Base-by-base conservation (phyloP, 2,888 invertebrate species). In the Ceriagrion tenellum region DNA sequence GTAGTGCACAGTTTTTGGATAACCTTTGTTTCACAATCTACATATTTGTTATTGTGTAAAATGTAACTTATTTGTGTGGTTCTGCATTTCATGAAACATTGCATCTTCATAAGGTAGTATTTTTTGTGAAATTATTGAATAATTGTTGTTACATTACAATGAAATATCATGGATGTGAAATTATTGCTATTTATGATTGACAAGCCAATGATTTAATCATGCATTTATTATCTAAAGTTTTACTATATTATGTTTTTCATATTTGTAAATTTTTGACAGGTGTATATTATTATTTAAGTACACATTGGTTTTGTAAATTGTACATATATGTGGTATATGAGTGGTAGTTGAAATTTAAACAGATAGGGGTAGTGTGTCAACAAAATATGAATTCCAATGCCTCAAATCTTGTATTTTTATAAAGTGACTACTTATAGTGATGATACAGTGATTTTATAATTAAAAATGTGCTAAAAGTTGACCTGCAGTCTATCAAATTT, bases 231-330 rank as follows among this genome's bases (percentile, higher is more conserved):
- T 69, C 93, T 69, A 40, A 47, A 69, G 69, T 47, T 47, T 74
- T 26, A 40, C 8, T 40, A 69, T 13, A 69, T 40, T 47, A 23
- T 69, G 23, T 63, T 93, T 69, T 69, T 40, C 69, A 63, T 69
- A 69, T 47, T 93, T 93, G 69, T 93, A 93, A 63, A 93, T 93
- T 63, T 91, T 93, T 69, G 93, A 93, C 93, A 35, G 47, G 26
- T 93, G 47, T 93, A 69, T 93, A 93, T 69, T 93, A 69, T 93
- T 93, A 93, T 93, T 93, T 93, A 93, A 93, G 69, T 93, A 93
- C 63, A 93, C 63, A 40, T 69, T 93, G 93, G 59, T 69, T 93
- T 69, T 93, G 59, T 63, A 91, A 23, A 93, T 26, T 63, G 47
- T 69, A 69, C 13, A 69, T 40, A 47, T 20, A 40, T 93, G 30